These are phyloP conservation scores for Ornithorhynchus anatinus DNA, from an alignment of 2,113 vertebrate species.

Conservation along the genomic window DNA sequence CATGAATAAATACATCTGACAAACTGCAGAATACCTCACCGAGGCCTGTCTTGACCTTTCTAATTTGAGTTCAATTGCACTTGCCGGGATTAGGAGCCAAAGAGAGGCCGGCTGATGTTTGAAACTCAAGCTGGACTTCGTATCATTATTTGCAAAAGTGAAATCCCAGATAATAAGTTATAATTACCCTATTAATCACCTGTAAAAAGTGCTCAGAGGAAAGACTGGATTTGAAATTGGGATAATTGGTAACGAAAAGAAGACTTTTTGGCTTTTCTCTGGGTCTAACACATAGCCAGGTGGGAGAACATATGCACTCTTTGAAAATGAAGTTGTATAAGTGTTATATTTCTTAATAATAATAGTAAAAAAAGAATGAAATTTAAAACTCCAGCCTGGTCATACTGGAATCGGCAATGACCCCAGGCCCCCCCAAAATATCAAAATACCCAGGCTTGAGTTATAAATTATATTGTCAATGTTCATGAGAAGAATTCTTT, in stretches of 20 bases:
- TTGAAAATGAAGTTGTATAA: not conserved
- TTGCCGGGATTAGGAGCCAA: conserved; percentile 57
- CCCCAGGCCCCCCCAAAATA: conserved; percentile 32
- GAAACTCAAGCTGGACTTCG: conserved; percentile 30
- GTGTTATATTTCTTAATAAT: conserved; percentile 1
- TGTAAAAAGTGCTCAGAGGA: conserved; percentile 50
- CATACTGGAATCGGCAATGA: conserved; percentile 17
- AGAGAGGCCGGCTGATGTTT: conserved; percentile 53
- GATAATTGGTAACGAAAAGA: conserved; percentile 52
- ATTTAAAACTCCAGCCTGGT: conserved; percentile 35
- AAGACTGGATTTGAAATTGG: conserved; percentile 64
- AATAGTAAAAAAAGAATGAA: conserved; percentile 40
- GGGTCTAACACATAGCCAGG: conserved; percentile 8
- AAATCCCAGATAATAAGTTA: conserved; percentile 71
- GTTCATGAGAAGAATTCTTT: conserved; percentile 35
- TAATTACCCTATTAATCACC: conserved; percentile 79
- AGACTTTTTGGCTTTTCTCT: conserved; percentile 26
- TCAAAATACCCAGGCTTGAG: conserved; percentile 22
- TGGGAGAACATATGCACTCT: conserved; percentile 1
- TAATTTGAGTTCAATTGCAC: conserved; percentile 80
- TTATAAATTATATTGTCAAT: conserved; percentile 61
- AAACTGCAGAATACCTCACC: conserved; percentile 75
- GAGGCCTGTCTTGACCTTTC: conserved; percentile 71
- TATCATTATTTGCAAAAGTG: conserved; percentile 62
- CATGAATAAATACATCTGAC: conserved; percentile 85